Evolutionary conservation across 2,113 vertebrate species (phyloP).

Genomic region (Ondatra zibethicus): DNA sequence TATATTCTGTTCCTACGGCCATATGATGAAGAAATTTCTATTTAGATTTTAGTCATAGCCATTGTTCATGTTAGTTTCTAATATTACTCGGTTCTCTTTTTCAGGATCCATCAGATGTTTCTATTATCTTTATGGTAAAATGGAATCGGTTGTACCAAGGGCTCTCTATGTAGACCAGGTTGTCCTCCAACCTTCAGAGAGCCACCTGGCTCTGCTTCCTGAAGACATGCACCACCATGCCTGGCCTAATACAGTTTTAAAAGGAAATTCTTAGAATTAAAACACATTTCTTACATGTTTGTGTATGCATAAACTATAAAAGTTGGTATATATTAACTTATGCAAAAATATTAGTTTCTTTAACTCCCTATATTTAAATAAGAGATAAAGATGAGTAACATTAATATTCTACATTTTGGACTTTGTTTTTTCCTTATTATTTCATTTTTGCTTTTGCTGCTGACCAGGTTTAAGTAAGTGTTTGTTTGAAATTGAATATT

Average conservation of each 20-base stretch:
- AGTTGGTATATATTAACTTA: neutral
- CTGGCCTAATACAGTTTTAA: neutral
- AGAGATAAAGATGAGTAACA: neutral
- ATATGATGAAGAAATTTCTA: neutral
- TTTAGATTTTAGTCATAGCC: neutral
- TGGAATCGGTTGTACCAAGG: neutral
- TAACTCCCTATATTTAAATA: neutral
- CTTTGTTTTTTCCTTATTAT: neutral
- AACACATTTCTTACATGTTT: neutral
- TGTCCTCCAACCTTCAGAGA: neutral
- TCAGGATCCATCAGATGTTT: neutral
- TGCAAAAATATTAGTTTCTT: neutral
- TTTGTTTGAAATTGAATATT: neutral
- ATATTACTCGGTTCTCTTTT: neutral
- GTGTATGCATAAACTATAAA: neutral
- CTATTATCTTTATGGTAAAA: constrained; percentile 21
- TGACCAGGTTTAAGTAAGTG: neutral
- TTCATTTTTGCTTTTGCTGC: neutral
- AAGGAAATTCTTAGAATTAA: neutral
- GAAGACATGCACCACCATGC: neutral
- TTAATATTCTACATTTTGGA: neutral
- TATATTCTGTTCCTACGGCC: neutral
- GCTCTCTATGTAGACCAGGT: neutral
- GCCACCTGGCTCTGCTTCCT: neutral
- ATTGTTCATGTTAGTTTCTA: neutral